Evolutionary conservation across 2,888 invertebrate genomes (phyloP), one percentile per base, ranked within the genome.

Genomic region (Cephonodes hylas): DNA sequence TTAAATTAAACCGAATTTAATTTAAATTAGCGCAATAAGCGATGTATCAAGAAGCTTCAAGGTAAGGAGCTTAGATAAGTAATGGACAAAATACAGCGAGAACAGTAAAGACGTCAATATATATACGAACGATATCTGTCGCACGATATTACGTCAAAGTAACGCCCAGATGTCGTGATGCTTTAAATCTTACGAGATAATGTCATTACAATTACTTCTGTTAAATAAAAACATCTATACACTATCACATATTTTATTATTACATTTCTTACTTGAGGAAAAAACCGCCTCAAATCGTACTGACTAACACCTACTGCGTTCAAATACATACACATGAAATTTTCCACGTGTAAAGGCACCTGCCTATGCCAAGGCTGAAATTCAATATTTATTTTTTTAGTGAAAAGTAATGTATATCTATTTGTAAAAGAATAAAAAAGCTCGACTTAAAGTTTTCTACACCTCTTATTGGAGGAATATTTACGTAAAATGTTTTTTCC

Each of bases 11-110:
- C 69, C 70, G 75, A 70, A 31, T 53, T 75, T 74, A 20, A 72
- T 70, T 67, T 64, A 80, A 79, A 81, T 81, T 76, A 77, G 77
- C 81, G 72, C 74, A 76, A 76, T 78, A 75, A 71, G 80, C 79
- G 72, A 78, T 80, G 80, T 83, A 80, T 81, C 82, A 70, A 81
- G 86, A 80, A 85, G 85, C 90, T 87, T 89, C 88, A 88, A 89
- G 89, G 90, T 89, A 85, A 86, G 83, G 79, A 88, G 88, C 90
- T 90, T 86, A 87, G 91, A 90, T 91, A 91, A 89, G 88, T 80
- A 75, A 76, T 83, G 88, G 82, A 89, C 86, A 83, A 86, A 91
- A 91, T 91, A 91, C 86, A 80, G 83, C 77, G 82, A 69, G 79
- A 80, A 74, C 76, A 79, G 76, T 75, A 77, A 81, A 86, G 83